Percentiles rank a stretch among this genome's conserved stretches.
phyloP scores from a whole-genome alignment of 2,888 invertebrate species.

The Bedellia somnulentella region DNA sequence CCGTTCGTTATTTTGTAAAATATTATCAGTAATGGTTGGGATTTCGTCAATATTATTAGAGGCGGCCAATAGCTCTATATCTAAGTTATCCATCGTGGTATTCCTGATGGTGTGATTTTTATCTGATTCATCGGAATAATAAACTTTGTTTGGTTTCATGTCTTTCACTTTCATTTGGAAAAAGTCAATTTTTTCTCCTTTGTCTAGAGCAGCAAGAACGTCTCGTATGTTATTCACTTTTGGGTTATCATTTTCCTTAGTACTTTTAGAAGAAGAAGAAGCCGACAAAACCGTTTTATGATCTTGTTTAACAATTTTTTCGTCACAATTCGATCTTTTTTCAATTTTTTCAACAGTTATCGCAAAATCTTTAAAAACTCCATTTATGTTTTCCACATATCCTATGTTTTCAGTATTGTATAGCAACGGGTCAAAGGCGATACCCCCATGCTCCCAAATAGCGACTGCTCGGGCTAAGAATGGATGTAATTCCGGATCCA shows the following conservation, averaged over 20 bases:
- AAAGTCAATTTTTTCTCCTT: no score
- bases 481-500: conserved; percentile 26
- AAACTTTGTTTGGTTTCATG: no score
- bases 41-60: conserved; percentile 32
- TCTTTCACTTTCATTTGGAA: no score
- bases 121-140: not conserved
- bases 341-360: no score
- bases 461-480: conserved; percentile 34
- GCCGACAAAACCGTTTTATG: not conserved
- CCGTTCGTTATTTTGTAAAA: no score
- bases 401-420: conserved; percentile 10
- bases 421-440: conserved; percentile 34
- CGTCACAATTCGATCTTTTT: no score
- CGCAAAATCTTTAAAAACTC: not conserved
- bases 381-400: not conserved
- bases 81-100: not conserved
- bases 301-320: no score
- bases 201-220: not conserved
- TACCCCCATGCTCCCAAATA: conserved; percentile 46
- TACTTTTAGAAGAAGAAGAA: not conserved
- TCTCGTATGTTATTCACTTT: not conserved
- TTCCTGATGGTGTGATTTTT: not conserved
- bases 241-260: not conserved
- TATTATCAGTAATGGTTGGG: not conserved
- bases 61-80: conserved; percentile 10